phyloP scores from a whole-genome alignment of 2,797 vertebrate species.

The Gadopsis bispinosus region DNA sequence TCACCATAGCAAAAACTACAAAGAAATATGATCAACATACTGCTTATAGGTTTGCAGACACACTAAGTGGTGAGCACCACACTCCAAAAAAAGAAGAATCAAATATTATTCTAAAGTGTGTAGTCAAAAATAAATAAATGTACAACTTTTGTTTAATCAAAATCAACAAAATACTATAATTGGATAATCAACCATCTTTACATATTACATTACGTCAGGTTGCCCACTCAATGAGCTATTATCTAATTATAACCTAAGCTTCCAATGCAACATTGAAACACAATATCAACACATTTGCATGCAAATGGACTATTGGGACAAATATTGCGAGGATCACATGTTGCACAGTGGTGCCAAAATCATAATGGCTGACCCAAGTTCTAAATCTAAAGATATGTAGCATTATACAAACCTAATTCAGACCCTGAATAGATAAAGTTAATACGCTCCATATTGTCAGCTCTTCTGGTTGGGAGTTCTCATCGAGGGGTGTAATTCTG shows the following conservation, averaged over 20 bases:
- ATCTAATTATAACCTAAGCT: background rate
- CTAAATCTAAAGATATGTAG: background rate
- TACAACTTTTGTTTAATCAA: background rate
- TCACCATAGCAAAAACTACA: background rate
- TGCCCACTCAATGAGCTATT: background rate
- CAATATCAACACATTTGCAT: background rate
- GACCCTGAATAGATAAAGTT: background rate
- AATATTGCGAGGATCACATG: background rate
- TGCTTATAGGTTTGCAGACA: background rate
- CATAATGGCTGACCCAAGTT: background rate
- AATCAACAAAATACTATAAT: background rate
- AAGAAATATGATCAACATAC: background rate
- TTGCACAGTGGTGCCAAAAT: background rate
- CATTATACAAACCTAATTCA: slow-evolving; percentile 5
- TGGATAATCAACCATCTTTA: background rate
- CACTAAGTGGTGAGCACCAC: background rate
- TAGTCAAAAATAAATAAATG: background rate
- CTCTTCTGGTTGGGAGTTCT: background rate
- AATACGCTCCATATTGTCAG: background rate
- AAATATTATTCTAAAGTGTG: background rate
- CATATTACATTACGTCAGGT: background rate
- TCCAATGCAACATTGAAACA: background rate
- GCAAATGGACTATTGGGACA: background rate
- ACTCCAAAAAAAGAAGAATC: background rate
- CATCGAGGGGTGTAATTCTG: background rate